Percentiles rank a stretch among this genome's conserved stretches.
Evolutionary conservation across 2,113 vertebrate genomes (phyloP).

Genomic region (Bambusicola thoracicus): DNA sequence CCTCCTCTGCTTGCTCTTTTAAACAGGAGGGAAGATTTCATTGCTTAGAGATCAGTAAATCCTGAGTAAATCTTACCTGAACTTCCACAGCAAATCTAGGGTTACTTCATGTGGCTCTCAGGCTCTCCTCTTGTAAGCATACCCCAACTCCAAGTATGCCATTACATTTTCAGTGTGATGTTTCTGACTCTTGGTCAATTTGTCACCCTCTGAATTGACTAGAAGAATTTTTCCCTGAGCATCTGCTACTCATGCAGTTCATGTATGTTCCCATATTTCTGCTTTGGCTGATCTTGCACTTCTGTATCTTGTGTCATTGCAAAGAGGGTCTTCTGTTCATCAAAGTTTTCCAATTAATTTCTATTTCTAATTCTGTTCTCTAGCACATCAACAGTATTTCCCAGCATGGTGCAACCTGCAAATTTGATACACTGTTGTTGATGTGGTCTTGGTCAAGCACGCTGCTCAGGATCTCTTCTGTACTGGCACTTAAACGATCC

Average conservation of each 20-base stretch:
- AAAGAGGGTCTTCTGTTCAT: not conserved
- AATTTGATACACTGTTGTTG: not conserved
- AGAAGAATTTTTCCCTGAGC: not conserved
- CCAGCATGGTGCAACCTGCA: not conserved
- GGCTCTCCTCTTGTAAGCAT: not conserved
- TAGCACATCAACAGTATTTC: not conserved
- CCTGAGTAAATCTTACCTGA: not conserved
- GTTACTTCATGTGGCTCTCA: not conserved
- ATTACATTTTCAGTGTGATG: not conserved
- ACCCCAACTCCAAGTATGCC: not conserved
- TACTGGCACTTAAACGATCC: conserved; percentile 15
- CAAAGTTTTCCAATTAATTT: not conserved
- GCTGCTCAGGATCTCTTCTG: not conserved
- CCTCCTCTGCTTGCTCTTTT: not conserved
- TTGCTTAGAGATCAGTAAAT: not conserved
- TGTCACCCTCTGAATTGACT: not conserved
- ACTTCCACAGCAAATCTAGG: not conserved
- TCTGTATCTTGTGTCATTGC: not conserved
- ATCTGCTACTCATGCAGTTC: not conserved
- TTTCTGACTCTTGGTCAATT: not conserved
- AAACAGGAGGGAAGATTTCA: not conserved
- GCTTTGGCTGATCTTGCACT: not conserved
- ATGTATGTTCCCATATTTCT: not conserved
- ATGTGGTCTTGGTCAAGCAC: not conserved
- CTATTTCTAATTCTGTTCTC: not conserved